These are phyloP conservation scores for Tribolium castaneum DNA, from an alignment of 1,140 invertebrate genomes.

Conservation along the genomic window DNA sequence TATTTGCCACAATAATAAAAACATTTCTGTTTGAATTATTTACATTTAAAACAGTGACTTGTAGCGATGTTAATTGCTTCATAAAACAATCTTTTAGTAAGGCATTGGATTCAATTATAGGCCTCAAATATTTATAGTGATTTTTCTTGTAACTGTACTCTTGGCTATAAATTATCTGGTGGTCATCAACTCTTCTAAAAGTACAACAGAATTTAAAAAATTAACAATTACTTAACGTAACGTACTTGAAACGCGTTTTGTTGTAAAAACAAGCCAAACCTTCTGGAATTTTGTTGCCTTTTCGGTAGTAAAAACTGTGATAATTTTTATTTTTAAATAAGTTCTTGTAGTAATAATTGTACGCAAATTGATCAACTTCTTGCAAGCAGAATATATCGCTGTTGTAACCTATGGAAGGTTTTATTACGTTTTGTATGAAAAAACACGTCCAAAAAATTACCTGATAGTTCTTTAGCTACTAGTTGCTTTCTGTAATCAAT, in stretches of 20 bases:
- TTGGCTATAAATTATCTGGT: constrained; percentile 34
- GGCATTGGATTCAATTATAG: constrained; percentile 70
- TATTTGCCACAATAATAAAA: constrained; percentile 83
- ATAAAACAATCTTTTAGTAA: constrained; percentile 71
- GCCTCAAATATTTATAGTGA: constrained; percentile 69
- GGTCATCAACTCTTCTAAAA: constrained; percentile 21
- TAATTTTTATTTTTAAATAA: constrained; percentile 51
- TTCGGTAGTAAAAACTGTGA: constrained; percentile 73
- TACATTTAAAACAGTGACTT: constrained; percentile 71
- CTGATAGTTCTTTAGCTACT: constrained; percentile 84
- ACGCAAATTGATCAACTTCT: constrained; percentile 88
- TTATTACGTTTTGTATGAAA: too few species aligned
- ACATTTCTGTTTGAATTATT: constrained; percentile 64
- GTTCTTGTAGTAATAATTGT: constrained; percentile 68
- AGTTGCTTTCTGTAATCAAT: constrained; percentile 90
- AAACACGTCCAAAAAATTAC: constrained; percentile 63
- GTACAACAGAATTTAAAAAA: neutral
- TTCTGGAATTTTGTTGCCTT: constrained; percentile 79
- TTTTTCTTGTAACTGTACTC: constrained; percentile 66
- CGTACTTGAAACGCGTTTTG: constrained; percentile 70
- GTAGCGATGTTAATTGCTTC: constrained; percentile 72
- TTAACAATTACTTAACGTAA: constrained; percentile 21
- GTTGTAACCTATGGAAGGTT: constrained; percentile 77
- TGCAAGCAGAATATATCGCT: constrained; percentile 90
- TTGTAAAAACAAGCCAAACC: constrained; percentile 84